Base-by-base conservation (phyloP, 1,140 invertebrate species). In the Trachymyrmex cornetzi region DNA sequence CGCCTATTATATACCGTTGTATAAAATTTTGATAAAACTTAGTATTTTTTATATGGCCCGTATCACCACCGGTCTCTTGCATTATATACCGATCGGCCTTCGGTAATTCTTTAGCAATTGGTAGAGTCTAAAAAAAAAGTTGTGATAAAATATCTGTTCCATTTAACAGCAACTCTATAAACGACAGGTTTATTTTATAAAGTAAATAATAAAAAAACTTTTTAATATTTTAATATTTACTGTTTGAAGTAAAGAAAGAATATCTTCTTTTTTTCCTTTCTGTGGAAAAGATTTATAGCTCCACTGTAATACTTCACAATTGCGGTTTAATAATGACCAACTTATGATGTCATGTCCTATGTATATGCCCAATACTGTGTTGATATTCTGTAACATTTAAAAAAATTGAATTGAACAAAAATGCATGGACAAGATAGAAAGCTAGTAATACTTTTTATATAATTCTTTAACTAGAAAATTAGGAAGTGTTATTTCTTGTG, bases 281-380 rank as follows among this genome's bases (percentile, higher is more conserved):
- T 0, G 12, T 4, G 16, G 16, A 57, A 85, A 77, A 16, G 5
- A 34, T 38, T 79, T 48, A 12, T 50, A 85, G 3, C 44, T 9
- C 79, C 74, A 87, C 34, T 64, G 3, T 38, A 89, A 67, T 34
- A 90, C 27, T 3, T 87, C 2, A 16, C 38, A 90, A 75, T 80
- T 3, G 0, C 9, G 11, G 34, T 59, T 53, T 53, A 90, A 1
- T 30, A 75, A 72, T 61, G 75, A 7, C 88, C 88, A 90, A 61
- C 44, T 81, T 72, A 89, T 22, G 24, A 69, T n/a, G 0, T 30
- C 48, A 3, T 6, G 2, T 5, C 88, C 85, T 14, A 90, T 0
- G 3, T 90, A 16, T 57, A 90, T 48, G 11, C 71, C 85, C 38
- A 90, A 55, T 61, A 64, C 22, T 14, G 50, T 67, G 24, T 79